Conservation (phyloP, 2,888 invertebrate species). For the Napeogenes sylphis region DNA sequence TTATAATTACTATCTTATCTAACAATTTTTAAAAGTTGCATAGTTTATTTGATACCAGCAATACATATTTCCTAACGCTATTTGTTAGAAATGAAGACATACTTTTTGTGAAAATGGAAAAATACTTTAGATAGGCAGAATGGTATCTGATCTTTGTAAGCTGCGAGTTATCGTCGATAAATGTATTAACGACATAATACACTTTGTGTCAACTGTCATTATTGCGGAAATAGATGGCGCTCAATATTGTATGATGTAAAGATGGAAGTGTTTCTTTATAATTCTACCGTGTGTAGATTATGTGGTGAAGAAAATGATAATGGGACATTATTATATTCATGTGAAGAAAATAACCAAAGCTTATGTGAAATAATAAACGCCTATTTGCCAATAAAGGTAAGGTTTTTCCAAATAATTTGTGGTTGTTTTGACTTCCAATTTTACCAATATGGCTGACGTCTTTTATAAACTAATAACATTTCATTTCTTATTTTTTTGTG, state of each 20-base stretch:
- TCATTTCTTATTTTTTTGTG: constrained; percentile 41
- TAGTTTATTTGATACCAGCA: no score
- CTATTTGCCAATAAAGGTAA: constrained; percentile 86
- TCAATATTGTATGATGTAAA: constrained; percentile 35
- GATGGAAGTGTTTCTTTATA: constrained; percentile 78
- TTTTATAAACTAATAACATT: constrained; percentile 42
- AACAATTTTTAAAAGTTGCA: no score
- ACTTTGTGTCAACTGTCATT: constrained; percentile 3
- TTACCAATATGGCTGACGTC: constrained; percentile 59
- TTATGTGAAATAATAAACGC: constrained; percentile 82
- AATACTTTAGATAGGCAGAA: not conserved
- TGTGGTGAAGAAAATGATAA: constrained; percentile 85
- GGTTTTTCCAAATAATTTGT: constrained; percentile 50
- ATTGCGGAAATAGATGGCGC: constrained; percentile 66
- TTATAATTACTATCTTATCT: no score
- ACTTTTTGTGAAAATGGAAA: no score
- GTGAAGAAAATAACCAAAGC: constrained; percentile 77
- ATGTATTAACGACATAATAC: constrained; percentile 7
- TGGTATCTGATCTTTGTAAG: not conserved
- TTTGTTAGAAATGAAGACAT: no score
- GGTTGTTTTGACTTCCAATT: constrained; percentile 67
- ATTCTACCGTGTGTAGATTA: constrained; percentile 85
- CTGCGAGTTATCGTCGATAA: not conserved
- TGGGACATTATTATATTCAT: constrained; percentile 80
- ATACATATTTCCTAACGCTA: no score